Base-by-base conservation (phyloP, 2,113 vertebrate genomes). In the Pseudopodoces humilis region DNA sequence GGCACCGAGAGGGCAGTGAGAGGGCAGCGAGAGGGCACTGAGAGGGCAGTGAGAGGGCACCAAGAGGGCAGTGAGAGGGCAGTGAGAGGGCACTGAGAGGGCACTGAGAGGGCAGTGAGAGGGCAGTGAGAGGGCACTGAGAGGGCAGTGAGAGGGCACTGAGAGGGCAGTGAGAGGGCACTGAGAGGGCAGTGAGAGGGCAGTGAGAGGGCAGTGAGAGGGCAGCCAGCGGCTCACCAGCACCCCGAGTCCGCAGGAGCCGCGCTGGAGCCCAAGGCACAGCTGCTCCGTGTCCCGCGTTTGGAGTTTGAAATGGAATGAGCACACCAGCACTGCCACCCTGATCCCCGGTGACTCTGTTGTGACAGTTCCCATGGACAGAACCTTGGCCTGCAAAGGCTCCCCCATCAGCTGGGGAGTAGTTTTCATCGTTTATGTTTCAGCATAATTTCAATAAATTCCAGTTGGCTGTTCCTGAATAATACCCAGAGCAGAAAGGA, bases 401-500 rank as follows among this genome's bases (percentile, higher is more conserved):
- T 96, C 80, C 70, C 50, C 92, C 79, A 90, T 92, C 90, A 90
- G 92, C 94, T 89, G 92, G 83, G 95, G 91, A 94, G 88, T 77
- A 77, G 78, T 93, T 96, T 82, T 62, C 92, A 91, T 90, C 58
- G 0, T 44, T 78, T 87, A 52, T 77, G 80, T 96, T 97, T 95
- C 3, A 3, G 94, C 64, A 15, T 62, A 63, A 96, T 95, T 97
- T 96, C 96, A 91, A 72, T 97, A 90, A 85, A 95, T 96, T 97
- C 94, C 96, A 96, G 92, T 96, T 96, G 97, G 95, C 97, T 95
- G 91, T 95, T 97, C 96, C 95, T 95, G 83, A 96, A 95, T 89
- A 96, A 92, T 92, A 92, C 46, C 93, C 96, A 33, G 96, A 94
- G 93, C 96, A 79, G 96, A 95, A 95, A 96, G 96, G 87, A 94